Evolutionary conservation across 64 coral and sea anemone genomes (phyloP), one percentile per base, ranked within the genome.

Genomic region (Platygyra sinensis): DNA sequence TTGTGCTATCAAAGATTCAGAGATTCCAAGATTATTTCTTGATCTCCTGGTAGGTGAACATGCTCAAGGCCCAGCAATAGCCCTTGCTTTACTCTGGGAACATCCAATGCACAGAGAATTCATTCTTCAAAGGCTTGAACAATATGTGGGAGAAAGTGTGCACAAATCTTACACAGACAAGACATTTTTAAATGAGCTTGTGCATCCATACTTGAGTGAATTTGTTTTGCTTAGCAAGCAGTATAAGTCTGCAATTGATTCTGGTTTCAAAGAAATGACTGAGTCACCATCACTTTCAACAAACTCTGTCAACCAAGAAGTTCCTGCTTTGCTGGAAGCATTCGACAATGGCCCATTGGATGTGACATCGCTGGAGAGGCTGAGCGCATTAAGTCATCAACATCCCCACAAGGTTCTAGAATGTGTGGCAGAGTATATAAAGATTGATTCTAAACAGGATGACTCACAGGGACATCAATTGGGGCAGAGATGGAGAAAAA

Each of bases 91-190:
- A 18, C 62, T 92, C 15, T 92, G 73, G 33, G 74, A 87, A 19
- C 73, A 92, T 79, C 83, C 90, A 25, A 9, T 87, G 10, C 86
- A 92, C 84, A 79, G 80, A 62, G 73, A 65, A 30, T 63, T 86
- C 29, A 52, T 91, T 49, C 52, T 62, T 22, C 61, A 20, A 27
- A 62, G 77, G 36, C 78, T 91, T 30, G 60, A 91, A 86, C 73
- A 83, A 29, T 77, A 85, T 71, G 17, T 52, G 38, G 22, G 24
- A 51, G 62, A 85, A 72, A 71, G 22, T 10, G 17, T 13, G 5
- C 36, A 85, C 33, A 85, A 72, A 46, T 29, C 62, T 29, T 32
- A 42, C 15, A 67, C 19, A 7, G 49, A 42, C 0, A 85, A 85
- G 36, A 85, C 81, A 29, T 71, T 64, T 85, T 64, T 85, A 14